Evolutionary conservation across 1,140 invertebrate genomes (phyloP).

Genomic region (Halyomorpha halys): DNA sequence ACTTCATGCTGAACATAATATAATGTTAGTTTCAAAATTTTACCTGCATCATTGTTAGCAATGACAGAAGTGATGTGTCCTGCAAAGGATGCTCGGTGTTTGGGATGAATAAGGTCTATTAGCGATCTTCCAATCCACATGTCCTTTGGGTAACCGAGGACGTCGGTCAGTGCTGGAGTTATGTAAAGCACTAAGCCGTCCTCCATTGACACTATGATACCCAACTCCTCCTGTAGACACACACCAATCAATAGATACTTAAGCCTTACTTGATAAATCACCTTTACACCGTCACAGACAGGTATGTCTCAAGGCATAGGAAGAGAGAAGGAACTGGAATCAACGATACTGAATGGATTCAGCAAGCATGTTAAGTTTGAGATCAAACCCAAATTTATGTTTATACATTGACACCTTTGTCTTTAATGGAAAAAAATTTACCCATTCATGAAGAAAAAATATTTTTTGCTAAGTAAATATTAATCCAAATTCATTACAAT

Average conservation of each 20-base stretch:
- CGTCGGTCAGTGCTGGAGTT: slow-evolving; percentile 52
- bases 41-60: slow-evolving; percentile 16
- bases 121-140: slow-evolving; percentile 78
- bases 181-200: slow-evolving; percentile 70
- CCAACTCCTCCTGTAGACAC: slow-evolving; percentile 46
- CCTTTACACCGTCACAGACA: too few relatives aligned
- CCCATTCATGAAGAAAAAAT: too few relatives aligned
- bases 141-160: slow-evolving; percentile 69
- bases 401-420: too few relatives aligned
- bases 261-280: too few relatives aligned
- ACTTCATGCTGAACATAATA: neutral
- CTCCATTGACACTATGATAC: slow-evolving; percentile 67
- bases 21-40: neutral
- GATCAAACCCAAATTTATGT: too few relatives aligned
- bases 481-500: too few relatives aligned
- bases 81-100: slow-evolving; percentile 53
- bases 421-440: too few relatives aligned
- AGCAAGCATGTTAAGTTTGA: too few relatives aligned
- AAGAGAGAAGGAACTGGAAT: too few relatives aligned
- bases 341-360: too few relatives aligned
- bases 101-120: slow-evolving; percentile 73
- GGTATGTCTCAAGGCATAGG: too few relatives aligned
- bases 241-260: neutral
- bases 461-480: too few relatives aligned
- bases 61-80: slow-evolving; percentile 46